Evolutionary conservation across 1,140 invertebrate species (phyloP).

Genomic region (Drosophila tristis): DNA sequence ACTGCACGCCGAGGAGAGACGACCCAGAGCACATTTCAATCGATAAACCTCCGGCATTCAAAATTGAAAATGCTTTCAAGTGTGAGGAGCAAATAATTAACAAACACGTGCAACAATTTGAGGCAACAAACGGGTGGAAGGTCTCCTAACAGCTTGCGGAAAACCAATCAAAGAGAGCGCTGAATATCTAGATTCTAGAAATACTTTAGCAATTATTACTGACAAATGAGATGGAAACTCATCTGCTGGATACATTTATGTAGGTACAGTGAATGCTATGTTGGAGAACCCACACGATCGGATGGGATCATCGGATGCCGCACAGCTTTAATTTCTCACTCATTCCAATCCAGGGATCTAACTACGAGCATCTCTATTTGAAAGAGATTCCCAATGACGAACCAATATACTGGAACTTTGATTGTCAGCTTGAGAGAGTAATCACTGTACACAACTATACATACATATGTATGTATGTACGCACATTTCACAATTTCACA

Average conservation of each 20-base stretch:
- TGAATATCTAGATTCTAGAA: constrained; percentile 2
- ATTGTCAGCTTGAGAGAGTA: no score
- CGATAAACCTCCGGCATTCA: constrained; percentile 12
- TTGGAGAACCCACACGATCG: no score
- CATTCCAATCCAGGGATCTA: no score
- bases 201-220: background rate
- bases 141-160: constrained; percentile 19
- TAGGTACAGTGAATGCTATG: no score
- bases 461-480: background rate
- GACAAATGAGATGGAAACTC: background rate
- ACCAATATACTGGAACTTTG: background rate
- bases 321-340: no score
- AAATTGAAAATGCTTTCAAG: constrained; percentile 41
- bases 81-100: constrained; percentile 56
- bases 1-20: constrained; percentile 15
- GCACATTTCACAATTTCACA: no score
- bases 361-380: no score
- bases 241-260: no score
- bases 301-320: no score
- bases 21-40: constrained; percentile 21
- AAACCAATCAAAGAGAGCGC: constrained; percentile 23
- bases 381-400: background rate
- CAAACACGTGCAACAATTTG: constrained; percentile 61
- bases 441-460: background rate
- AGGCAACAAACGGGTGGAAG: constrained; percentile 4